Conservation (phyloP, 2,888 invertebrate species). For the Cosmopolites sordidus region DNA sequence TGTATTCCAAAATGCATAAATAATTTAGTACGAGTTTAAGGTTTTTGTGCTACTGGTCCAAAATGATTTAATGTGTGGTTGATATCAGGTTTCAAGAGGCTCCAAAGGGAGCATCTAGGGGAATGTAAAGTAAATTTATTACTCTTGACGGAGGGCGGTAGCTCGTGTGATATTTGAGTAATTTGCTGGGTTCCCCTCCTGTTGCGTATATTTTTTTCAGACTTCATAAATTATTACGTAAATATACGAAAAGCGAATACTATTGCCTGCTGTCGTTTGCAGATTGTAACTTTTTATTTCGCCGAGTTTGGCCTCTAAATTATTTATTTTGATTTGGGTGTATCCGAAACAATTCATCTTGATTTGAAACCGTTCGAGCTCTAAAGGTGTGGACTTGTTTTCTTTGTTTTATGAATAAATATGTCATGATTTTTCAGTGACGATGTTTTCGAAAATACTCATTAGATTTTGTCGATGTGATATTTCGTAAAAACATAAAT, state of each 20-base stretch:
- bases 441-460: too few relatives aligned
- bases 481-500: too few relatives aligned
- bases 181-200: conserved; percentile 9
- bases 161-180: conserved; percentile 11
- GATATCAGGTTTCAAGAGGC: conserved; percentile 17
- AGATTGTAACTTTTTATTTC: conserved; percentile 12
- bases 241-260: conserved; percentile 1
- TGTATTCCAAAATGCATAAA: background rate
- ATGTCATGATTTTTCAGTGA: too few relatives aligned
- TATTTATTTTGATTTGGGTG: background rate
- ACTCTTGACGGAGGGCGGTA: conserved; percentile 14
- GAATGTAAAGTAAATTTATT: conserved; percentile 15
- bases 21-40: conserved; percentile 2
- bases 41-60: conserved; percentile 4
- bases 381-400: too few relatives aligned
- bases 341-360: background rate
- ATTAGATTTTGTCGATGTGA: too few relatives aligned
- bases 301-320: background rate
- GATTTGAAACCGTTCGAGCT: background rate
- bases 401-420: too few relatives aligned
- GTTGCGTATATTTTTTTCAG: conserved; percentile 13
- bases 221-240: conserved; percentile 13
- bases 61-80: conserved; percentile 20
- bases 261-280: conserved; percentile 7
- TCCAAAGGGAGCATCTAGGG: conserved; percentile 4